A percentile compares a stretch with the other conserved stretches of the same genome.
These are phyloP conservation scores for Brachionichthys hirsutus DNA, from an alignment of 2,113 vertebrate species.

Conservation along the genomic window DNA sequence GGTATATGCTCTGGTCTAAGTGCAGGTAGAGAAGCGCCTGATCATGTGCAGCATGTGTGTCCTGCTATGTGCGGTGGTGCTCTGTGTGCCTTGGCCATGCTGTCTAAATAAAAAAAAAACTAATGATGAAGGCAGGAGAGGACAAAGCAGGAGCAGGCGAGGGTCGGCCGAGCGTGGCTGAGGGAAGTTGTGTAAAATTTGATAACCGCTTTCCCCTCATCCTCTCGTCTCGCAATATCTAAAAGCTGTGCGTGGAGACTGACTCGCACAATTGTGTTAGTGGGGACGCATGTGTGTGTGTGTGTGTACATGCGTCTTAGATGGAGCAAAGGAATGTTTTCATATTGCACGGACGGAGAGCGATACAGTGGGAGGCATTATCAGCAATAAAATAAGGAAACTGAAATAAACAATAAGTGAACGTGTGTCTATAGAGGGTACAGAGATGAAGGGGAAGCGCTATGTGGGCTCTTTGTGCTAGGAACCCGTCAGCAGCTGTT, in stretches of 20 bases:
- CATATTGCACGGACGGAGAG: too few species aligned
- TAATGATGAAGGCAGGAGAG: constrained; percentile 25
- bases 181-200: constrained; percentile 54
- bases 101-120: constrained; percentile 30
- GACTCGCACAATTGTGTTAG: too few species aligned
- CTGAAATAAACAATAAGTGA: too few species aligned
- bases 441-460: constrained; percentile 16
- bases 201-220: constrained; percentile 26
- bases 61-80: constrained; percentile 9
- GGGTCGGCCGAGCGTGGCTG: constrained; percentile 27
- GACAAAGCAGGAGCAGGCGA: constrained; percentile 6
- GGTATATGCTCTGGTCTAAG: constrained; percentile 22
- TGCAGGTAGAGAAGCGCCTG: not conserved
- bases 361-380: too few species aligned
- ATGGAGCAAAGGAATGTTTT: too few species aligned
- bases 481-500: constrained; percentile 57
- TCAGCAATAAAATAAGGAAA: too few species aligned
- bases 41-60: not conserved
- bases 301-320: too few species aligned
- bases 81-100: not conserved
- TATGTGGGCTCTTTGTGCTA: constrained; percentile 29
- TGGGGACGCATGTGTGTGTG: too few species aligned
- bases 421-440: constrained; percentile 3
- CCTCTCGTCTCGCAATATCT: not conserved
- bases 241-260: too few species aligned